Base-by-base conservation (phyloP, 2,888 invertebrate genomes). In the Drosophila hamatofila region DNA sequence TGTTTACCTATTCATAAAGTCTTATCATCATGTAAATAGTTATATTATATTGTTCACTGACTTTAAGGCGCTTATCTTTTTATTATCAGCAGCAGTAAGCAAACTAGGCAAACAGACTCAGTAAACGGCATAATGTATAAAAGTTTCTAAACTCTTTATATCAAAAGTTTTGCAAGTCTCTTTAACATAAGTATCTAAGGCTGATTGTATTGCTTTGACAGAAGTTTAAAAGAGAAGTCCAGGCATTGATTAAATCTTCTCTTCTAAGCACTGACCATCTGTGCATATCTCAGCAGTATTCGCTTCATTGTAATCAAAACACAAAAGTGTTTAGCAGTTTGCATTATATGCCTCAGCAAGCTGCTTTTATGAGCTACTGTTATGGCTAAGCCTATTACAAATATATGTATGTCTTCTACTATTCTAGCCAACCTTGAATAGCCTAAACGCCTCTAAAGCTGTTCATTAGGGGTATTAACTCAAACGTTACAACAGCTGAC, bases 51-150 rank as follows among this genome's bases (percentile, higher is more conserved):
- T 49, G 27, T 49, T 49, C 48, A 49, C 48, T 27, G 48, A 27
- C 48, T 49, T 48, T 27, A 48, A 48, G 48, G 48, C 27, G 48
- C 48, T 48, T 49, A 49, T 49, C 48, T 49, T 6, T 27, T 49
- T 49, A 18, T 27, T 48, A 30, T 48, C 48, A 49, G 18, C n/a
- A n/a, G 6, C 27, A 27, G 5, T n/a, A n/a, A 2, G n/a, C 30
- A 1, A 12, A 18, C 11, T 12, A 30, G 12, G 12, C 27, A 48
- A 30, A 48, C 2, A 30, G 12, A 12, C n/a, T 11, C 27, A 16
- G 8, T 23, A 14, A 16, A 39, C 3, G n/a, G 9, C n/a, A n/a
- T 14, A 21, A 44, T 46, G 11, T 16, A 1, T 5, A 1, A 1
- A 4, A 12, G 3, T 21, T 14, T 27, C 11, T 3, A 27, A 48